Evolutionary conservation across 1,140 invertebrate genomes (phyloP).

Genomic region (Hylaeus anthracinus): DNA sequence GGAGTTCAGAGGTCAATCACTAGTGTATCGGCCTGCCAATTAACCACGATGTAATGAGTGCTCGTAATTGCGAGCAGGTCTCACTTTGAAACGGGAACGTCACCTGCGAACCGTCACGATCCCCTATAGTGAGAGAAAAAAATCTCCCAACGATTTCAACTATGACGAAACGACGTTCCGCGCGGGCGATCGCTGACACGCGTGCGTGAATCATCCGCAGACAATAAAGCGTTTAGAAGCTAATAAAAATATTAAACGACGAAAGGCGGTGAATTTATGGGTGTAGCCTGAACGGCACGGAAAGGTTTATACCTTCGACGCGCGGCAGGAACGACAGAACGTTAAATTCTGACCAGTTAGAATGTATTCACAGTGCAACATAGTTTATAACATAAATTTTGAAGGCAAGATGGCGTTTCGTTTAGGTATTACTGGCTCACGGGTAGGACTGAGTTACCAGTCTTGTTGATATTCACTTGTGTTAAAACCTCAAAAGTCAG

Average conservation of each 20-base stretch:
- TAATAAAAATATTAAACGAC: background rate
- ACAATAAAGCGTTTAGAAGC: background rate
- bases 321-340: background rate
- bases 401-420: too few species aligned
- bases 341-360: background rate
- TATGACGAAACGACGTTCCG: constrained; percentile 37
- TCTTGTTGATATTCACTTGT: too few species aligned
- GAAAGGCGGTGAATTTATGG: background rate
- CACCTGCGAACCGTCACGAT: constrained; percentile 25
- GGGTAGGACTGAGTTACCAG: too few species aligned
- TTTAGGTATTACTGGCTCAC: too few species aligned
- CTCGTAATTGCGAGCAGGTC: background rate
- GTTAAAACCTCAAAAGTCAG: too few species aligned
- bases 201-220: constrained; percentile 43
- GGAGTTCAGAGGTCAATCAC: constrained; percentile 5
- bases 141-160: background rate
- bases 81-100: constrained; percentile 42
- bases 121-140: constrained; percentile 27
- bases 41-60: constrained; percentile 13
- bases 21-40: constrained; percentile 38
- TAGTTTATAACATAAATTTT: background rate
- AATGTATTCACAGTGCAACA: background rate
- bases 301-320: background rate
- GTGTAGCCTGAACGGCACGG: background rate
- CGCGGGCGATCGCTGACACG: constrained; percentile 26